These are phyloP conservation scores for Xenotilapia leptura DNA, from an alignment of 2,113 vertebrate species.

Conservation along the genomic window DNA sequence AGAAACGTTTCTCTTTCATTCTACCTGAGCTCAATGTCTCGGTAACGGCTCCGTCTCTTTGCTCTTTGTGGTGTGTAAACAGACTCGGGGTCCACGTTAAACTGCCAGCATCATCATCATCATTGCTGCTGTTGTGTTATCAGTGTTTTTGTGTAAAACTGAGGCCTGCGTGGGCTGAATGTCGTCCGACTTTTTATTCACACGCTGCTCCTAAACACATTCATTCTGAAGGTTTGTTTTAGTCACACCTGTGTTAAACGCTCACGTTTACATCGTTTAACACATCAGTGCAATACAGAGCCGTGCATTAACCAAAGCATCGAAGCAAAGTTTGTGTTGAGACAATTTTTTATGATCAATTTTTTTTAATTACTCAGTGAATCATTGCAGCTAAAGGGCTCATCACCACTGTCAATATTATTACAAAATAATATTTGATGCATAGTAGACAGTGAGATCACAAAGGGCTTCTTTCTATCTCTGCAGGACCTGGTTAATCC, in stretches of 20 bases:
- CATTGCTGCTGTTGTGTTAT: background rate
- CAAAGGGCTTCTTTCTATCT: background rate
- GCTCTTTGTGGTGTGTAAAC: background rate
- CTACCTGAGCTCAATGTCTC: background rate
- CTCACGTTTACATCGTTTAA: background rate
- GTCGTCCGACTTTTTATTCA: background rate
- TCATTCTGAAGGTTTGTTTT: background rate
- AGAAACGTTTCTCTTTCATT: background rate
- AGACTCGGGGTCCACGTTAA: background rate
- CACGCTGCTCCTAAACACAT: background rate
- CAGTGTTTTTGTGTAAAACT: background rate
- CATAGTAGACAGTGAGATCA: background rate
- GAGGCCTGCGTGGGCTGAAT: background rate
- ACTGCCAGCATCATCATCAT: background rate
- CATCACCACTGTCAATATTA: background rate
- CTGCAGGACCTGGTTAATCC: conserved; percentile 89
- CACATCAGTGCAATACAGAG: background rate
- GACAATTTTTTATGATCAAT: background rate
- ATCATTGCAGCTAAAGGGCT: background rate
- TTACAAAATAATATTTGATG: background rate
- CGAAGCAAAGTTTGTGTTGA: background rate
- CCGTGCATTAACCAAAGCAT: background rate
- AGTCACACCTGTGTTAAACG: background rate
- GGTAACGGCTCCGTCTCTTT: background rate
- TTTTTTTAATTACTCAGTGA: background rate